Base-by-base conservation (phyloP, 2,888 invertebrate genomes). In the Adelognathus sp. region DNA sequence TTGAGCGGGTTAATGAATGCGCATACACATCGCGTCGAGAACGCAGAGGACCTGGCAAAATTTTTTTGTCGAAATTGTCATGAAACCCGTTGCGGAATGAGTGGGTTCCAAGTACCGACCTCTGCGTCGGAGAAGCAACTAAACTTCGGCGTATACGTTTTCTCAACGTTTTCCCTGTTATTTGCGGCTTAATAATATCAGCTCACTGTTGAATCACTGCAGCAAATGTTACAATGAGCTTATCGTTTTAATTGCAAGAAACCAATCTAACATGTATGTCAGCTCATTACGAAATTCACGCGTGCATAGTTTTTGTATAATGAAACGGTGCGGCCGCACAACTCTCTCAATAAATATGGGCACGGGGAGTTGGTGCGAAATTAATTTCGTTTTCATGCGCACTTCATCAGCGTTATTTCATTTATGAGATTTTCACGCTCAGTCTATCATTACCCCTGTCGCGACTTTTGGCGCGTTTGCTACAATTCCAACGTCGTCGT, bases 1-100 rank as follows among this genome's bases (percentile, higher is more conserved):
- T 18, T 16, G n/a, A 14, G 14, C 54, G 71, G 36, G 52, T 72
- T 72, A 64, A 73, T 64, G 44, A 33, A 72, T 61, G 58, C 61
- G 64, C 70, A 61, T 71, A 36, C 44, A 67, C 64, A 70, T 70
- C 58, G 69, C 63, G 70, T 64, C 29, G n/a, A 9, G 18, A 60
- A 44, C 69, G 44, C 41, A 63, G 29, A 46, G 31, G 63, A 7
- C 18, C n/a, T n/a, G n/a, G 52, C 36, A 61, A 67, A 72, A 72
- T 77, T 72, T 63, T 16, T 61, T 44, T 61, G n/a, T 21, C 31
- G 54, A 21, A 72, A 77, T 72, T 77, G 52, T 72, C 56, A 72
- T 77, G 67, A 77, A 67, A 29, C 54, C 61, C 27, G 33, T 44
- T 7, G 29, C 14, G 18, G 21, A 71, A n/a, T n/a, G n/a, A 67